Percentiles rank a stretch among this genome's conserved stretches.
Evolutionary conservation across 2,113 vertebrate genomes (phyloP).

Genomic region (Lamprotornis superbus): DNA sequence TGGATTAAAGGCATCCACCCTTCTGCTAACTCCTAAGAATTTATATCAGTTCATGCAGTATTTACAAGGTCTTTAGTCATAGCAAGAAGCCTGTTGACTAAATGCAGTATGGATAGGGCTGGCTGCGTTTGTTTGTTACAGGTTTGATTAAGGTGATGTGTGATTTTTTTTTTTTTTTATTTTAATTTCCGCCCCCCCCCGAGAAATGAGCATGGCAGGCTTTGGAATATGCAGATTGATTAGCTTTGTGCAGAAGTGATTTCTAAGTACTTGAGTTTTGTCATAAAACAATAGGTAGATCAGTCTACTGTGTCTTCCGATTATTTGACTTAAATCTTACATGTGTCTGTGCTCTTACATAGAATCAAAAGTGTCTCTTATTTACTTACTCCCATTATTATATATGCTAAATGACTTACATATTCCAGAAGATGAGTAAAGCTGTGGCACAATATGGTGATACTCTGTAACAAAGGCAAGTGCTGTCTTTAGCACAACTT

Average conservation of each 20-base stretch:
- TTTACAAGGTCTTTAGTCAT: background rate
- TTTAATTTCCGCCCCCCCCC: background rate
- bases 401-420: background rate
- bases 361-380: background rate
- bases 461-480: background rate
- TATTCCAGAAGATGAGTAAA: background rate
- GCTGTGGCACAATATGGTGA: background rate
- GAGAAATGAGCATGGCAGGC: background rate
- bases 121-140: background rate
- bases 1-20: background rate
- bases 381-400: background rate
- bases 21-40: background rate
- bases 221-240: background rate
- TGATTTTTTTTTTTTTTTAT: background rate
- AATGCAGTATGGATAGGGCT: background rate
- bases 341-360: background rate
- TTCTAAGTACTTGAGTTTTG: background rate
- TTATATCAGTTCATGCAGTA: background rate
- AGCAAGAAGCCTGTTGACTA: background rate
- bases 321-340: background rate
- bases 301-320: background rate
- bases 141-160: background rate
- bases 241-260: background rate
- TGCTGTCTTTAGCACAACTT: background rate
- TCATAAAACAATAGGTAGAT: background rate